Conservation (phyloP, 2,113 vertebrate species). For the Lonchura striata region DNA sequence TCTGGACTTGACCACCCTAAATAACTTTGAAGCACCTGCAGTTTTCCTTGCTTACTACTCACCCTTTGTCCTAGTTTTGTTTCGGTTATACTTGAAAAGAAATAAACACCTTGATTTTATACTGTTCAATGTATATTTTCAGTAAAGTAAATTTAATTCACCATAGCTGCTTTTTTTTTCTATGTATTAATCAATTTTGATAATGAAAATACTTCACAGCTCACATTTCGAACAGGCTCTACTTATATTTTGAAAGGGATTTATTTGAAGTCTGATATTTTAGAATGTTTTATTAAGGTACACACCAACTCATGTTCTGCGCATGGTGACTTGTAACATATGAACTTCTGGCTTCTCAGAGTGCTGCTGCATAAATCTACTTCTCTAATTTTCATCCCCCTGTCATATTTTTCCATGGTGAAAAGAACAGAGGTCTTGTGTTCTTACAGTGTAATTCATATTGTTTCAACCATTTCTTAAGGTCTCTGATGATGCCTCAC, state of each 20-base stretch:
- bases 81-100: background rate
- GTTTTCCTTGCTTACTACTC: background rate
- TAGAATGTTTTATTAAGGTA: background rate
- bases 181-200: background rate
- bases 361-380: background rate
- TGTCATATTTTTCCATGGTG: background rate
- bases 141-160: background rate
- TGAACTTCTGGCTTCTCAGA: background rate
- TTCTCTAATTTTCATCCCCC: background rate
- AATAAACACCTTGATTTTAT: background rate
- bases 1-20: constrained; percentile 32
- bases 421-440: background rate
- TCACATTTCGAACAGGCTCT: background rate
- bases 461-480: background rate
- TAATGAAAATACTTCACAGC: background rate
- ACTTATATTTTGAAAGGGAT: background rate
- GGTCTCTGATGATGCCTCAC: background rate
- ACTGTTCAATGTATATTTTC: background rate
- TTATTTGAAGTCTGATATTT: background rate
- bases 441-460: background rate
- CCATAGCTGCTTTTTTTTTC: background rate
- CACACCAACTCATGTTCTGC: background rate
- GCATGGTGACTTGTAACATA: background rate
- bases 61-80: background rate
- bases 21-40: constrained; percentile 24